Evolutionary conservation across 2,888 invertebrate species (phyloP).

Genomic region (Camptogramma bilineatum): DNA sequence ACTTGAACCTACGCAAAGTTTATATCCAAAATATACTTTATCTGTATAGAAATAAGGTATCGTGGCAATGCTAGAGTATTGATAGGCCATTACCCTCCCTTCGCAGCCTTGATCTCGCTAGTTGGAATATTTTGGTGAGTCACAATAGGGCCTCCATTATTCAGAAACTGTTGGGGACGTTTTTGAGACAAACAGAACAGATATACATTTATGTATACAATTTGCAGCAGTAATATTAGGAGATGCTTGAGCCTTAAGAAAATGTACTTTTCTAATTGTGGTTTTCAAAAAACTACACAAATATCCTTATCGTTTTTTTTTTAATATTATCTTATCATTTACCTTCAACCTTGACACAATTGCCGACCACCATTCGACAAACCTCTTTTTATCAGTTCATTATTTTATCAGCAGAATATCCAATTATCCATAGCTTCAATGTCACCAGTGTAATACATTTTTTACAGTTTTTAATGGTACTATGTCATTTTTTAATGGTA

Average conservation of each 20-base stretch:
- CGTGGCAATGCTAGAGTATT: slow-evolving; percentile 36
- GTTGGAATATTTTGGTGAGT: slow-evolving; percentile 60
- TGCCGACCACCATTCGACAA: neutral
- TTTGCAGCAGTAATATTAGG: too few relatives aligned
- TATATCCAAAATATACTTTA: slow-evolving; percentile 23
- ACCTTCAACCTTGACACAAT: neutral
- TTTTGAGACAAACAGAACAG: too few relatives aligned
- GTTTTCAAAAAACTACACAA: neutral
- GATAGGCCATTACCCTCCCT: slow-evolving; percentile 68
- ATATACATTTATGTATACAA: too few relatives aligned
- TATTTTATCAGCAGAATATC: neutral
- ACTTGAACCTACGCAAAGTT: slow-evolving; percentile 23
- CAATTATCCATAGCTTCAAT: neutral
- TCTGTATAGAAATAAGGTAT: slow-evolving; percentile 6
- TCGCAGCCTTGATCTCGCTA: slow-evolving; percentile 65
- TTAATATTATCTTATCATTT: neutral
- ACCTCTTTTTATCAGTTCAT: neutral
- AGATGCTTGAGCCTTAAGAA: neutral
- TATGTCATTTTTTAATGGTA: too few relatives aligned
- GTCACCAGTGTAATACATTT: too few relatives aligned
- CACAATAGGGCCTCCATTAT: slow-evolving; percentile 45
- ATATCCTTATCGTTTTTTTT: neutral
- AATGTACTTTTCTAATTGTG: neutral
- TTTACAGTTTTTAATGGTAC: too few relatives aligned
- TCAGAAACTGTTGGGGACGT: neutral